Evolutionary conservation across 2,888 invertebrate genomes (phyloP), one percentile per base, ranked within the genome.

Genomic region (Pristionchus maxplancki): DNA sequence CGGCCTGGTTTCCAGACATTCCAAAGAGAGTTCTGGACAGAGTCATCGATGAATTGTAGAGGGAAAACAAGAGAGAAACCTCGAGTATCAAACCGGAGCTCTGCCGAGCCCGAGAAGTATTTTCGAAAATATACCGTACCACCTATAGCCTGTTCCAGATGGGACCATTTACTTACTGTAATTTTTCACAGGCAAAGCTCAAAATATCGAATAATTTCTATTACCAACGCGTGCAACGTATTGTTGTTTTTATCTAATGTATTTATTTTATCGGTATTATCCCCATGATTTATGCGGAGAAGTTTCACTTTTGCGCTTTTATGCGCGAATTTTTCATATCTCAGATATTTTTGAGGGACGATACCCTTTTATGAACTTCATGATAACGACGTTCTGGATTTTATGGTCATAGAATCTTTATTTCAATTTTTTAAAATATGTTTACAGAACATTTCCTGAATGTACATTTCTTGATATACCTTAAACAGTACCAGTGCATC

Each of bases 1-100:
- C 85, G n/a, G 53, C 6, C 53, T 48, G 78, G n/a, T 40, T 78
- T 78, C 78, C 78, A 44, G 78, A 78, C 78, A 78, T 78, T n/a
- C 44, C 78, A 78, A 28, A n/a, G 24, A 15, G n/a, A 78, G 78
- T 5, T 9, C 78, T 78, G 71, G 20, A 40, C 34, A 40, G 37
- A 74, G 31, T 64, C 31, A 31, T 64, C 34, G 58, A n/a, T 58
- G 58, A 58, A 58, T 58, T 58, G 5, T 8, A 24, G 58, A 24
- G 58, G 58, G n/a, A 58, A n/a, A 58, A 4, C 58, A n/a, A 58
- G 58, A n/a, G 53, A 53, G 15, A 53, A 15, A 11, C 17, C 17
- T 17, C 53, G 53, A 17, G n/a, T n/a, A n/a, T n/a, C n/a, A n/a
- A n/a, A n/a, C n/a, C n/a, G n/a, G n/a, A n/a, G n/a, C n/a, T n/a